These are phyloP conservation scores for Cromileptes altivelis DNA, from an alignment of 2,113 vertebrate genomes.

Conservation along the genomic window DNA sequence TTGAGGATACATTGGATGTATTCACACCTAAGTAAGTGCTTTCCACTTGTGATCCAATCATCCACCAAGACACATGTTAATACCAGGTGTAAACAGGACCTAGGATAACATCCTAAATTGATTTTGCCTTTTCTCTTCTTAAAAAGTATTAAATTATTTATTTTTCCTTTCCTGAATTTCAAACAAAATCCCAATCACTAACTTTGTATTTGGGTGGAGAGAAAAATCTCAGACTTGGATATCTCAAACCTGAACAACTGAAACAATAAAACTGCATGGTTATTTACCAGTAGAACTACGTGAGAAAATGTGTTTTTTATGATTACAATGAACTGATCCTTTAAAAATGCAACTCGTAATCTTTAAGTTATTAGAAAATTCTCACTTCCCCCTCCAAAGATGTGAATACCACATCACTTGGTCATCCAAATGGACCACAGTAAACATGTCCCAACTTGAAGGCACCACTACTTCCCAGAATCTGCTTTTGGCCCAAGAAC, in stretches of 20 bases:
- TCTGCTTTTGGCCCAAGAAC: not conserved
- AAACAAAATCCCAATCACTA: not conserved
- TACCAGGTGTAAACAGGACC: too few species aligned
- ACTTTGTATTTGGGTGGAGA: not conserved
- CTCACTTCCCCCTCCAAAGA: not conserved
- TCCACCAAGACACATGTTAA: too few species aligned
- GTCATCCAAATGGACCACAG: not conserved
- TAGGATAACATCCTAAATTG: not conserved
- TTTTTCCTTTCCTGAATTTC: too few species aligned
- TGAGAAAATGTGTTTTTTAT: slow-evolving; percentile 1
- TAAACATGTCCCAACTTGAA: not conserved
- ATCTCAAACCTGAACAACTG: not conserved
- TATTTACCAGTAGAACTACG: not conserved
- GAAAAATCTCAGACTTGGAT: not conserved
- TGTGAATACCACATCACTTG: slow-evolving; percentile 14
- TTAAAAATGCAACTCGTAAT: not conserved
- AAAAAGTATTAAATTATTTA: not conserved
- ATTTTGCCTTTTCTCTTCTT: not conserved
- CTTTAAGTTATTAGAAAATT: slow-evolving; percentile 3
- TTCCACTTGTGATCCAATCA: too few species aligned
- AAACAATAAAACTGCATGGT: not conserved
- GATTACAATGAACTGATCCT: not conserved
- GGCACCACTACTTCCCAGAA: slow-evolving; percentile 11
- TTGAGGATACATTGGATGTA: too few species aligned
- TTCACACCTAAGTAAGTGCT: too few species aligned